Base-by-base conservation (phyloP, 2,888 invertebrate genomes). In the Oconnorella tubifera region DNA sequence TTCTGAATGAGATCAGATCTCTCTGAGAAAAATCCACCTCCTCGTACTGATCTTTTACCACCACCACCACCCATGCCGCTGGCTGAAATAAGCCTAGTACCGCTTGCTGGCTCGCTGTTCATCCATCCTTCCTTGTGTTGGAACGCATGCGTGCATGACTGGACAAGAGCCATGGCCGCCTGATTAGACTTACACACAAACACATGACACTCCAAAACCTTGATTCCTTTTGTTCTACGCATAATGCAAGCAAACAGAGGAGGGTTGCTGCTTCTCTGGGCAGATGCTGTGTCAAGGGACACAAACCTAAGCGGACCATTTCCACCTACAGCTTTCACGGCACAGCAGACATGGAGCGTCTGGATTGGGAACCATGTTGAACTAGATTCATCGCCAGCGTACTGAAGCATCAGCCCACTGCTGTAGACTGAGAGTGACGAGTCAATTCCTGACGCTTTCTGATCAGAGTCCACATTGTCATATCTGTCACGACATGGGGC, bases 121-220 rank as follows among this genome's bases (percentile, higher is more conserved):
- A 71, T 25, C 71, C 71, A 59, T 61, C 72, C 65, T 70, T 73
- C 66, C 68, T 70, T 51, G 70, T 95, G 83, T 96, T 97, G 59
- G 96, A 94, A 84, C 96, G 96, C 84, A 97, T 97, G 96, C 84
- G 97, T 97, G 84, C 95, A 96, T 83, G 95, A 95, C 75, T 94
- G 87, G 70, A 97, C 97, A 78, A 99, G 87, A 74, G 98, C 97
- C 83, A 98, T 94, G 70, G 98, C 98, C 56, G 98, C 97, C 80
- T 93, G 91, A 82, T 95, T 93, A 65, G 94, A 88, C 75, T 73
- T 71, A 65, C 77, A 76, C 3, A 81, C 70, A 70, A 80, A 82
- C 3, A 76, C 77, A 65, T 80, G 80, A 64, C 81, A 81, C 65
- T 82, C 82, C 10, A 81, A 69, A 40, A 64, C 69, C 66, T 77